phyloP scores from a whole-genome alignment of 1,140 invertebrate genomes.

The Drosophila ohnishii region DNA sequence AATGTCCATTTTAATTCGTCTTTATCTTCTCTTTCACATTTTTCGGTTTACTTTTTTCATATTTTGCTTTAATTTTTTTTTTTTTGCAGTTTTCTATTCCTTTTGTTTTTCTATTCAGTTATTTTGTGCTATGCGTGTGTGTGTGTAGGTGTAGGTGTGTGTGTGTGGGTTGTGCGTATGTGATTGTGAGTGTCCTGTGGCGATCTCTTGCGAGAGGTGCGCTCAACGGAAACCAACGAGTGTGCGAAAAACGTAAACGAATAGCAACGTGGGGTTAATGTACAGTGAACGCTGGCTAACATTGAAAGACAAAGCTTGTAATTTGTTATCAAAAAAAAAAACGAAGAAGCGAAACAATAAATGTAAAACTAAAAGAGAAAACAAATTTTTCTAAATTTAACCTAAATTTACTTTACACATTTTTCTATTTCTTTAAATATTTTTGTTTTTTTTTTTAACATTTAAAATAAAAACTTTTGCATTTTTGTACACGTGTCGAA shows the following conservation, averaged over 20 bases:
- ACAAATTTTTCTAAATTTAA: neutral
- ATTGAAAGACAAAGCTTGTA: neutral
- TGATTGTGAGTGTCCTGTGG: conserved; percentile 8
- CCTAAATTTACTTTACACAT: neutral
- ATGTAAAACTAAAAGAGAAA: neutral
- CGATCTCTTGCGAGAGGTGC: conserved; percentile 26
- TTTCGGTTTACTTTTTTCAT: conserved; percentile 18
- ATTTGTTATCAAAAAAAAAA: neutral
- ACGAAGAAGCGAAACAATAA: neutral
- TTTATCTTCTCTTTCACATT: conserved; percentile 23
- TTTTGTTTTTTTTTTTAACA: neutral
- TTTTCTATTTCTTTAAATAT: neutral
- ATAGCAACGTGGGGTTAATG: conserved; percentile 5
- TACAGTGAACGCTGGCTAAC: conserved; percentile 27
- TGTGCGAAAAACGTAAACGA: conserved; percentile 24
- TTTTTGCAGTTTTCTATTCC: conserved; percentile 24
- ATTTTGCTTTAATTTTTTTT: conserved; percentile 26
- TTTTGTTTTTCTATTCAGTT: conserved; percentile 25
- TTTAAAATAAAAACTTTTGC: neutral
- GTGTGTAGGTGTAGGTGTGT: neutral
- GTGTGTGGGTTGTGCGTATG: conserved; percentile 17
- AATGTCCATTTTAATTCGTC: conserved; percentile 36
- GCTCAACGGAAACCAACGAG: conserved; percentile 24
- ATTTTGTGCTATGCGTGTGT: conserved; percentile 27
- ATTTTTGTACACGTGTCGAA: neutral